phyloP scores from a whole-genome alignment of 2,113 vertebrate genomes.

The Natator depressus region DNA sequence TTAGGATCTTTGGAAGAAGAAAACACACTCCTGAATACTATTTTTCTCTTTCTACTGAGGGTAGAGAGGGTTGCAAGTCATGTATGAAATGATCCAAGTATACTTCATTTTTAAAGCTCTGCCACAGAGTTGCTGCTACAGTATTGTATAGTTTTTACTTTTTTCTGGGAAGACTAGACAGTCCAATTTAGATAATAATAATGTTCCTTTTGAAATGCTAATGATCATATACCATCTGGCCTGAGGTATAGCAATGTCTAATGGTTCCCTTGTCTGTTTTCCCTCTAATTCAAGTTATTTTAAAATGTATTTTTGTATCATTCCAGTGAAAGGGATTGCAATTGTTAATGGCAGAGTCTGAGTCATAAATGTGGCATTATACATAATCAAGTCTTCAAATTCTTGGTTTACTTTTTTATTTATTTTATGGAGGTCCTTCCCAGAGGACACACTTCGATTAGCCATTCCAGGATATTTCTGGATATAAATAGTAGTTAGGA shows the following conservation, averaged over 20 bases:
- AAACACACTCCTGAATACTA: background rate
- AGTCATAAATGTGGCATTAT: background rate
- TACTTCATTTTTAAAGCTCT: slow-evolving; percentile 7
- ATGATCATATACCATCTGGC: background rate
- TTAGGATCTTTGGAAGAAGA: background rate
- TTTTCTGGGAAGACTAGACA: background rate
- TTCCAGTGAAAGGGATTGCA: background rate
- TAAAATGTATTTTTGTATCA: background rate
- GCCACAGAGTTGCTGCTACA: background rate
- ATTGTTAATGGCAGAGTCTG: background rate
- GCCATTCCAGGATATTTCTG: background rate
- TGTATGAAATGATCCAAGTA: background rate
- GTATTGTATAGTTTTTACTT: background rate
- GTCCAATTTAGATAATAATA: slow-evolving; percentile 15
- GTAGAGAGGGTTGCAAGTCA: background rate
- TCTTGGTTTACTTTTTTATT: background rate
- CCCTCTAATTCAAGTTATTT: background rate
- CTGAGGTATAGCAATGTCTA: background rate
- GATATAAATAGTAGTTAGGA: background rate
- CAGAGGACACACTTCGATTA: background rate
- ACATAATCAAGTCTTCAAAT: background rate
- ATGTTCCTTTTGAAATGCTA: slow-evolving; percentile 14
- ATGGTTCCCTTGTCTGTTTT: background rate
- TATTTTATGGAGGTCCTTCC: background rate
- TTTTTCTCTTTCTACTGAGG: background rate